phyloP scores from a whole-genome alignment of 2,888 invertebrate species.

The Margaritifera margaritifera region DNA sequence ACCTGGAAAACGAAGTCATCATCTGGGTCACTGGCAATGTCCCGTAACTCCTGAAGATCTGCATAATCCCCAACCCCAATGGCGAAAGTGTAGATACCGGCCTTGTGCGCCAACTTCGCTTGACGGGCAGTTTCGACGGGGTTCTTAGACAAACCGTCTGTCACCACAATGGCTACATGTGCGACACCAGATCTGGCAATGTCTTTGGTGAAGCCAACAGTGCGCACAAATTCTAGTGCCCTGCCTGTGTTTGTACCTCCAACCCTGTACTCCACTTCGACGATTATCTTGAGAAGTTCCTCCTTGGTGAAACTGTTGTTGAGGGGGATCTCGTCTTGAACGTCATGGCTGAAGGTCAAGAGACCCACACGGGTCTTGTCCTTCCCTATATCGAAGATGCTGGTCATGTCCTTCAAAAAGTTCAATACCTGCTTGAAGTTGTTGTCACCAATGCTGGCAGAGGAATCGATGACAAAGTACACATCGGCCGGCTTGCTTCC shows the following conservation, averaged over 20 bases:
- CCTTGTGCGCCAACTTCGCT: conserved; percentile 44
- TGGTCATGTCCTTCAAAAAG: conserved; percentile 47
- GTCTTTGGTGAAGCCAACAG: conserved; percentile 36
- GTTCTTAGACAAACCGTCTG: conserved; percentile 60
- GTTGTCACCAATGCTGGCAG: conserved; percentile 54
- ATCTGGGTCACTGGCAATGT: conserved; percentile 54
- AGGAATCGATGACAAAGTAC: conserved; percentile 52
- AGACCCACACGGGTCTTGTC: conserved; percentile 50
- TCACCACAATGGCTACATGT: conserved; percentile 59
- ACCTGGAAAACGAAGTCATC: conserved; percentile 54
- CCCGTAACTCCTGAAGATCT: conserved; percentile 49
- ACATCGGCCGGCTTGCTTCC: conserved; percentile 53
- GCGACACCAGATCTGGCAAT: conserved; percentile 43
- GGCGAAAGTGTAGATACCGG: conserved; percentile 58
- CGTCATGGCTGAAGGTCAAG: conserved; percentile 42
- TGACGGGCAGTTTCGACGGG: conserved; percentile 45
- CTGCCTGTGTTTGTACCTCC: conserved; percentile 52
- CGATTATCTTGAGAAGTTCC: conserved; percentile 34
- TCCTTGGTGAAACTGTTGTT: conserved; percentile 26
- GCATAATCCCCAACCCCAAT: conserved; percentile 60
- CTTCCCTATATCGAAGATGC: conserved; percentile 46
- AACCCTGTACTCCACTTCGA: conserved; percentile 30
- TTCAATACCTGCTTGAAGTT: conserved; percentile 54
- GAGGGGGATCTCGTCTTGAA: conserved; percentile 37
- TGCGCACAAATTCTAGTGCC: conserved; percentile 41